Conservation (phyloP, 2,113 vertebrate genomes). For the Mesocricetus auratus region DNA sequence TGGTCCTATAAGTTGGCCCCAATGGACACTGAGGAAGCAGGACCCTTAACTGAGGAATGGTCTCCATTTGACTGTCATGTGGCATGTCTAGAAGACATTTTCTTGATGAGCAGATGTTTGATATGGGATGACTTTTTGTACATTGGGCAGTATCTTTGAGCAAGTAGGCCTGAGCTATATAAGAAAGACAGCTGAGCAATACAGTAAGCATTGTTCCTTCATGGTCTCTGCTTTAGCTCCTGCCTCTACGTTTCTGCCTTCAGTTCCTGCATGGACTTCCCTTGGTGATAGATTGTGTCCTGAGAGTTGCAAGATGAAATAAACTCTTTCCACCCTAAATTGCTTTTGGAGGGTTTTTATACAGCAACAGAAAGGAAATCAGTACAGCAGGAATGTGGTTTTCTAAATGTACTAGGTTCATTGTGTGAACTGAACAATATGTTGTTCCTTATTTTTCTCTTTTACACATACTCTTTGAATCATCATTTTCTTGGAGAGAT, state of each 20-base stretch:
- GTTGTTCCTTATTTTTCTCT: not conserved
- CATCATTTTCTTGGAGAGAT: slow-evolving; percentile 1
- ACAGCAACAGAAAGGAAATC: not conserved
- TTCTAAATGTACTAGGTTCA: not conserved
- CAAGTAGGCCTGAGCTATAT: not conserved
- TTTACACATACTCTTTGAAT: slow-evolving; percentile 34
- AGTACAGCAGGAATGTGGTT: not conserved
- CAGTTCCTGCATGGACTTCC: not conserved
- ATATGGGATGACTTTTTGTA: not conserved
- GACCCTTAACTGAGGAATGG: not conserved
- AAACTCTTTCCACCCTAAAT: not conserved
- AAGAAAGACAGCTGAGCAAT: not conserved
- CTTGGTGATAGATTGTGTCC: not conserved
- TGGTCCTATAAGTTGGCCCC: not conserved
- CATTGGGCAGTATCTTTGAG: not conserved
- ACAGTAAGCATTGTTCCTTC: not conserved
- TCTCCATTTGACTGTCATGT: not conserved
- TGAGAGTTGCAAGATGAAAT: not conserved
- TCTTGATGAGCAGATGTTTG: not conserved
- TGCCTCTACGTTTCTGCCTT: not conserved
- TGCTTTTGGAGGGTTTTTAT: not conserved
- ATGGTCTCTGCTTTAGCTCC: not conserved
- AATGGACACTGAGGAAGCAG: not conserved
- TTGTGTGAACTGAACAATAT: not conserved
- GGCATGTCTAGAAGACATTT: not conserved